phyloP scores from a whole-genome alignment of 2,113 vertebrate genomes.

The Paralichthys olivaceus region DNA sequence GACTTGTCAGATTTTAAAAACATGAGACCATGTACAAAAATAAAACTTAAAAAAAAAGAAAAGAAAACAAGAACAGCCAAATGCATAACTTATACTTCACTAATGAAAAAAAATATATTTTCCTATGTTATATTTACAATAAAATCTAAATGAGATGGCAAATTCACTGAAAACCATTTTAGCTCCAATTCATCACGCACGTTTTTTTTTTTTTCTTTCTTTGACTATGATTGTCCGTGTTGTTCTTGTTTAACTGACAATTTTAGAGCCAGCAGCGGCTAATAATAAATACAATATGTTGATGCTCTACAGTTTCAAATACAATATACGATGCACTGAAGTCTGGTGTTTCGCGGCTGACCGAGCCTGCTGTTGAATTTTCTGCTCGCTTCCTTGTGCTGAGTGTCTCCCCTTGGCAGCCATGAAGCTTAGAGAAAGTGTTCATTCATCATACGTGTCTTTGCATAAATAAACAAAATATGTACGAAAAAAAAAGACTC shows the following conservation, averaged over 20 bases:
- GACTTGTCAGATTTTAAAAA: constrained; percentile 88
- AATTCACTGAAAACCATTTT: constrained; percentile 80
- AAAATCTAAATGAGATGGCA: constrained; percentile 93
- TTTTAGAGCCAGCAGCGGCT: constrained; percentile 95
- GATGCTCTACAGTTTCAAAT: constrained; percentile 88
- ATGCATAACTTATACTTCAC: constrained; percentile 97
- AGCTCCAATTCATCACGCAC: constrained; percentile 85
- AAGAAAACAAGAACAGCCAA: constrained; percentile 81
- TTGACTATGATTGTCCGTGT: constrained; percentile 90
- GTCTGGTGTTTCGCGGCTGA: constrained; percentile 85
- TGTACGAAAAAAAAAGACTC: constrained; percentile 90
- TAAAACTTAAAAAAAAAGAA: constrained; percentile 26
- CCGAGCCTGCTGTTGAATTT: constrained; percentile 84
- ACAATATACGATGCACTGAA: constrained; percentile 82
- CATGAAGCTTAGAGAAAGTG: constrained; percentile 95
- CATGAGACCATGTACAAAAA: constrained; percentile 87
- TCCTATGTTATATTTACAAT: constrained; percentile 99
- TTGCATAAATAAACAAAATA: constrained; percentile 99
- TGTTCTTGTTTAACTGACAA: constrained; percentile 84
- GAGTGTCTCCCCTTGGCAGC: constrained; percentile 84
- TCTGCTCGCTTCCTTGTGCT: constrained; percentile 75
- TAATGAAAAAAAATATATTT: constrained; percentile 97
- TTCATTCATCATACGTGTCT: constrained; percentile 93
- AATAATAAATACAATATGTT: constrained; percentile 97
- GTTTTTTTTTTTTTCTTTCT: constrained; percentile 43